Conservation (phyloP, 2,888 invertebrate genomes). For the Dascillus cervinus region DNA sequence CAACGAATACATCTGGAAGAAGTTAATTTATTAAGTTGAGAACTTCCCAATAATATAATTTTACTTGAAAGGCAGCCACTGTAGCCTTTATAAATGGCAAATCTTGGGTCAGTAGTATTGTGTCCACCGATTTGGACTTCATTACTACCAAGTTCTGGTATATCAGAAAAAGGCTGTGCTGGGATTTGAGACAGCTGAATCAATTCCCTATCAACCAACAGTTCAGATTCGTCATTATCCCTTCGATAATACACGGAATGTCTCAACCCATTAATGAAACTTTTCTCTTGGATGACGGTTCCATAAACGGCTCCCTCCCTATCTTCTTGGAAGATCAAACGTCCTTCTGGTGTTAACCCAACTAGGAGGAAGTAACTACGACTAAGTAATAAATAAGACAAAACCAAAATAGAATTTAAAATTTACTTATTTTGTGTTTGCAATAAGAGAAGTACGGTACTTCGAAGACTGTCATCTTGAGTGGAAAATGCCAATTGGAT, state of each 20-base stretch:
- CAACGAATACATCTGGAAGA: conserved; percentile 70
- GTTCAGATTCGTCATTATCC: conserved; percentile 61
- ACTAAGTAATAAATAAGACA: no score
- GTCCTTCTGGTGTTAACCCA: conserved; percentile 75
- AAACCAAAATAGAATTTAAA: background rate
- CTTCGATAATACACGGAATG: conserved; percentile 69
- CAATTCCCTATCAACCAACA: conserved; percentile 68
- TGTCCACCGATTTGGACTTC: conserved; percentile 84
- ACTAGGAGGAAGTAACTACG: conserved; percentile 78
- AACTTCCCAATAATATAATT: no score
- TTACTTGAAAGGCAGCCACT: conserved; percentile 87
- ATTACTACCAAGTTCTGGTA: conserved; percentile 63
- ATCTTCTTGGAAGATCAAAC: conserved; percentile 79
- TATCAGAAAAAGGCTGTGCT: conserved; percentile 59
- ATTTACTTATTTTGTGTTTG: conserved; percentile 76
- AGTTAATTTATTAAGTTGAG: background rate
- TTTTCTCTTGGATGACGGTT: conserved; percentile 67
- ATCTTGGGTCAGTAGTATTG: conserved; percentile 74
- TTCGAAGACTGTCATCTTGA: conserved; percentile 67
- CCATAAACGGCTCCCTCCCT: conserved; percentile 67
- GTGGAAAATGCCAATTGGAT: conserved; percentile 83
- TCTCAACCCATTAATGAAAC: conserved; percentile 73
- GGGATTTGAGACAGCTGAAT: conserved; percentile 62
- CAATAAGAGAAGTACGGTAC: conserved; percentile 68
- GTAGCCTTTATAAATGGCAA: conserved; percentile 77